Conservation (phyloP, 2,113 vertebrate species). For the Orthonyx spaldingii region DNA sequence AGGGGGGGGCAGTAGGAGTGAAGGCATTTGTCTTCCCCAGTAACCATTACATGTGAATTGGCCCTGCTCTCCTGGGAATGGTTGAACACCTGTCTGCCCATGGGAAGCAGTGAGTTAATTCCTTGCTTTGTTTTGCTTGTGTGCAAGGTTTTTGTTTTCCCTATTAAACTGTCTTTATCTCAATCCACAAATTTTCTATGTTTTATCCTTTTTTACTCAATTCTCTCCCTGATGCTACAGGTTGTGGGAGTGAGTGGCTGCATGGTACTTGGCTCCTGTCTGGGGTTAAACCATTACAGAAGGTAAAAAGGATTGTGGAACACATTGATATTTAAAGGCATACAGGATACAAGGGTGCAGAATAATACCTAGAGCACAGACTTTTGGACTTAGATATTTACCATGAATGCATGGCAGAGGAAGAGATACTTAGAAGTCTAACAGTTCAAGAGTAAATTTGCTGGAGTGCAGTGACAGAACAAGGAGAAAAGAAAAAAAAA, state of each 20-base stretch:
- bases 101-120: background rate
- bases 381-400: background rate
- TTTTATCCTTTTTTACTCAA: background rate
- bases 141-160: background rate
- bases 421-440: background rate
- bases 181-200: background rate
- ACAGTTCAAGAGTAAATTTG: background rate
- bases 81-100: background rate
- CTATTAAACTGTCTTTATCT: background rate
- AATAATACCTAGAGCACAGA: background rate
- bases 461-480: background rate
- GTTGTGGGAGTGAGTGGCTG: background rate
- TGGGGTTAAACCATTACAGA: background rate
- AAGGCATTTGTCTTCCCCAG: background rate
- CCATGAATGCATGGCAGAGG: background rate
- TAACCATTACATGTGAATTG: background rate
- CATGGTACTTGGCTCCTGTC: background rate
- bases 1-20: background rate
- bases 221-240: background rate
- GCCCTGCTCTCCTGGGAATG: background rate
- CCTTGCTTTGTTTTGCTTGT: background rate
- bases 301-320: background rate
- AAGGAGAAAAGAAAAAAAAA: background rate
- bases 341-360: background rate
- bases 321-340: background rate